Base-by-base conservation (phyloP, 2,797 vertebrate species). In the Centroberyx gerrardi region DNA sequence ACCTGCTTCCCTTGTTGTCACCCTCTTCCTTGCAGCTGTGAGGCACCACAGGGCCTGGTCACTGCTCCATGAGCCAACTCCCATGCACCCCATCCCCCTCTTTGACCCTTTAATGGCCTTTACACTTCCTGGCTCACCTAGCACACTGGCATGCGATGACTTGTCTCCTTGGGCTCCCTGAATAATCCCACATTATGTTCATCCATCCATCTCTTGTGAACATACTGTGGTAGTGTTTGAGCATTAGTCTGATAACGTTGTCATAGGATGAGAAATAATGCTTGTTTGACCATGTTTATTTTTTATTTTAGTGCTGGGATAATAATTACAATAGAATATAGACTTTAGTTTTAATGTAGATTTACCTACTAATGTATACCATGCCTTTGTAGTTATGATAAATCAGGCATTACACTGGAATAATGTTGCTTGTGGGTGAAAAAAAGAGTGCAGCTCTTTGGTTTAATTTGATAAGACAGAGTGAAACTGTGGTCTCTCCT, bases 1-100 rank as follows among this genome's bases (percentile, higher is more conserved):
- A 95, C 93, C 94, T 95, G 94, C 95, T 95, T 91, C 91, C 88
- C 88, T 79, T 71, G 72, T 77, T 54, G 68, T 88, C 88, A 83
- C 88, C 86, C 78, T 86, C 79, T 80, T 84, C 86, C 83, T 82
- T 54, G 78, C 76, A 89, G 90, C 88, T 87, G 73, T 80, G 66
- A 89, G 78, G 87, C 85, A 79, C 87, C 86, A 78, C 82, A 31
- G 76, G 82, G 82, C 75, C 76, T 62, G 80, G 73, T 74, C 76
- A 53, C 65, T 86, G 85, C 86, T 88, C 86, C 55, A 44, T 78
- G 82, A 90, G 79, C 85, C 69, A 70, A 71, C 78, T 62, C 28
- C 81, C 84, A 82, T 63, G 81, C 81, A 78, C 80, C 86, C 59
- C 7, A 18, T n/a, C 62, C 72, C 53, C 64, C 40, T 62, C 63